Percentiles rank a stretch among this genome's conserved stretches.
These are phyloP conservation scores for Mylabris phalerata DNA, from an alignment of 1,140 invertebrate genomes.

Conservation along the genomic window DNA sequence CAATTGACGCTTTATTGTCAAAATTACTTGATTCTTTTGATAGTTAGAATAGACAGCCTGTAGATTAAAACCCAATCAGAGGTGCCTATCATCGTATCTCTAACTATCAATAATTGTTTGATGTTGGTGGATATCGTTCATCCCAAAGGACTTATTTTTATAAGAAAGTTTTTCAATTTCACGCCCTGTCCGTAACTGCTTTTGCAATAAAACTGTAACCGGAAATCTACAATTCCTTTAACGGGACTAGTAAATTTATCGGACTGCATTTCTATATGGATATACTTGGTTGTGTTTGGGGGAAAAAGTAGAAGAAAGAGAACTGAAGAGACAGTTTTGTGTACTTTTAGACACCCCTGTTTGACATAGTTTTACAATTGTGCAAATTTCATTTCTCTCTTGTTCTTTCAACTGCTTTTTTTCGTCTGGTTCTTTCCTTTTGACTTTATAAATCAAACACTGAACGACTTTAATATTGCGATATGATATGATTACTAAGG, in stretches of 20 bases:
- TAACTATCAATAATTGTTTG: constrained; percentile 21
- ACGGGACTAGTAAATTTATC: constrained; percentile 27
- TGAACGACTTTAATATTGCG: constrained; percentile 31
- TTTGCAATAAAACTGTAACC: constrained; percentile 29
- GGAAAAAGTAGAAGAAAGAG: constrained; percentile 14
- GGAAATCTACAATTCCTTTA: constrained; percentile 28
- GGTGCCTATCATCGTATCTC: too few species aligned
- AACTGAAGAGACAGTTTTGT: constrained; percentile 3
- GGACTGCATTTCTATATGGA: not conserved
- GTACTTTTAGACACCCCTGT: too few species aligned
- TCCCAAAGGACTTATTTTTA: constrained; percentile 25
- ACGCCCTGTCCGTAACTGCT: constrained; percentile 25
- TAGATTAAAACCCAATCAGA: too few species aligned
- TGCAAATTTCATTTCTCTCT: too few species aligned
- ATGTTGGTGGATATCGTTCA: constrained; percentile 18
- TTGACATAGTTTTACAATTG: too few species aligned
- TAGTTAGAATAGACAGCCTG: too few species aligned
- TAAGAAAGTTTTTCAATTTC: constrained; percentile 37
- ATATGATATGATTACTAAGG: constrained; percentile 2
- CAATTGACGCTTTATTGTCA: too few species aligned
- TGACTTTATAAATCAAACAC: constrained; percentile 27
- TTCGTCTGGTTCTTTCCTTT: too few species aligned
- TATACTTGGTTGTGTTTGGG: not conserved
- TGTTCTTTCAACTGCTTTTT: too few species aligned
- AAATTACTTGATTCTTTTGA: too few species aligned